These are phyloP conservation scores for Nephrotoma appendiculata DNA, from an alignment of 2,888 invertebrate species.

Conservation along the genomic window DNA sequence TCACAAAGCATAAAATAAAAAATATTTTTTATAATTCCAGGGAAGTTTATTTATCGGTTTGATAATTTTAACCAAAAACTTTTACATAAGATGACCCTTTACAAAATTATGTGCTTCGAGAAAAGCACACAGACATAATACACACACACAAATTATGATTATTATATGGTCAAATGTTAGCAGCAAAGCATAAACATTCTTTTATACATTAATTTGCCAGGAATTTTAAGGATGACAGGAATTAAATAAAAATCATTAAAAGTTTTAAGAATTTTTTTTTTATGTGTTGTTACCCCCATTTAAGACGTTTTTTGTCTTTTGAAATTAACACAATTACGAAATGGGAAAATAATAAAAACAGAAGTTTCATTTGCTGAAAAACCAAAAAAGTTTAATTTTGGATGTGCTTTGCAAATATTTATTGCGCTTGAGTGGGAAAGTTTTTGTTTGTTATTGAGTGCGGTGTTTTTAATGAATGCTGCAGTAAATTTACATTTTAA, in stretches of 20 bases:
- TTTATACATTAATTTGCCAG: background rate
- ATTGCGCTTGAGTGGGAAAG: too few species aligned
- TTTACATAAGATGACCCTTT: background rate
- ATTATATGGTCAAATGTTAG: background rate
- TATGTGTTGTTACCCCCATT: background rate
- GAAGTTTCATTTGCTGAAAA: background rate
- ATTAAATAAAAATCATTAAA: background rate
- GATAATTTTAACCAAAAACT: background rate
- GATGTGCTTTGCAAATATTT: background rate
- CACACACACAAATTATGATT: background rate
- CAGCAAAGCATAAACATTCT: background rate
- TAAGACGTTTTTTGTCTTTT: background rate
- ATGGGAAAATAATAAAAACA: background rate
- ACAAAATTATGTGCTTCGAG: background rate
- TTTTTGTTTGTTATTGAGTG: too few species aligned
- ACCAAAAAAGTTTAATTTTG: background rate
- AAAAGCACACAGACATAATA: background rate
- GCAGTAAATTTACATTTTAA: too few species aligned
- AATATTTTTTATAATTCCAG: too few species aligned
- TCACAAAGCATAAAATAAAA: too few species aligned
- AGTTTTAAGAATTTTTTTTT: background rate
- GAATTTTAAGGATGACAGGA: background rate
- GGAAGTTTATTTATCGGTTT: background rate
- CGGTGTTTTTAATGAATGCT: too few species aligned
- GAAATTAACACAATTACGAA: background rate